Evolutionary conservation across 2,113 vertebrate species (phyloP).

Genomic region (Macaca fascicularis): T2T-MFA8v1.1 NC_088388.1:23684501-23685000

Average conservation of each 20-base stretch:
- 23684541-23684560: neutral
- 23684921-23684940: neutral
- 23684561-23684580: neutral
- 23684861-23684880: neutral
- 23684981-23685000: neutral
- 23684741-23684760: neutral
- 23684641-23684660: neutral
- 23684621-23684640: neutral
- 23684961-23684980: neutral
- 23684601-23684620: neutral
- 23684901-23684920: neutral
- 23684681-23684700: neutral
- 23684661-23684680: neutral
- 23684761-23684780: neutral
- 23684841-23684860: neutral
- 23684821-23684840: neutral
- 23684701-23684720: neutral
- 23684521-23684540: neutral
- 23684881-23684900: neutral
- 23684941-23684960: neutral
- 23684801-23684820: neutral
- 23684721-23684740: neutral
- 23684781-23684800: neutral
- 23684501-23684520: neutral
- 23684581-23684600: accelerated